Evolutionary conservation across 2,797 vertebrate species (phyloP).

Genomic region (Takifugu rubripes): DNA sequence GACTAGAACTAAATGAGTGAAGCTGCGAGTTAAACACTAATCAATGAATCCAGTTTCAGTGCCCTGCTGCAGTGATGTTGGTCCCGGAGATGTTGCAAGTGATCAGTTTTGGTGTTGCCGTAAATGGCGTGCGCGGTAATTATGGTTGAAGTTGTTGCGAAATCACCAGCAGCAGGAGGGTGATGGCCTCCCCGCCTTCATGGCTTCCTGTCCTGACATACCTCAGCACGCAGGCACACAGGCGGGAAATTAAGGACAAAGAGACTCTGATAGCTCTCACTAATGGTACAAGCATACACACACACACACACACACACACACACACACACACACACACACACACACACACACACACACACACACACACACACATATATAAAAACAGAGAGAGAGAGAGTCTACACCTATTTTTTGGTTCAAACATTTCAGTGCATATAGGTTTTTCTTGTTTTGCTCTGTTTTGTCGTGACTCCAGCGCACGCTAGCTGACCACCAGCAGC

Average conservation of each 20-base stretch:
- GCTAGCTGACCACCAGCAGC: conserved; percentile 2
- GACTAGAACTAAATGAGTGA: too few species aligned
- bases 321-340: conserved; percentile 6
- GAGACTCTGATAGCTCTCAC: conserved; percentile 56
- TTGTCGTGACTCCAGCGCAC: too few species aligned
- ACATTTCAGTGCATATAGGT: not conserved
- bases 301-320: conserved; percentile 1
- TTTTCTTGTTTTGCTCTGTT: conserved; percentile 1
- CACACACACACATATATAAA: not conserved
- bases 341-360: not conserved
- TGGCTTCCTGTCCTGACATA: conserved; percentile 63
- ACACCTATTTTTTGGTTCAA: not conserved
- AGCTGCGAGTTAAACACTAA: too few species aligned
- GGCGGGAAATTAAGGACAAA: conserved; percentile 74
- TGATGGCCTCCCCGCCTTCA: conserved; percentile 66
- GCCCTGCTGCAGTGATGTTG: too few species aligned
- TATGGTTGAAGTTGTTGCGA: conserved; percentile 68
- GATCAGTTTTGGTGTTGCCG: conserved; percentile 62
- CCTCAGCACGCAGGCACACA: conserved; percentile 72
- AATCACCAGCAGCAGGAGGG: conserved; percentile 72
- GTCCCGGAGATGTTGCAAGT: conserved; percentile 27
- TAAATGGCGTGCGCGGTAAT: conserved; percentile 66
- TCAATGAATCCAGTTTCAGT: too few species aligned
- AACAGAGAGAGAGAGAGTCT: not conserved
- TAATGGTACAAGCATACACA: conserved; percentile 45